A percentile compares a stretch with the other conserved stretches of the same genome.
These are phyloP conservation scores for Hirudinaria manillensis DNA, from an alignment of 2,888 invertebrate species.

Conservation along the genomic window DNA sequence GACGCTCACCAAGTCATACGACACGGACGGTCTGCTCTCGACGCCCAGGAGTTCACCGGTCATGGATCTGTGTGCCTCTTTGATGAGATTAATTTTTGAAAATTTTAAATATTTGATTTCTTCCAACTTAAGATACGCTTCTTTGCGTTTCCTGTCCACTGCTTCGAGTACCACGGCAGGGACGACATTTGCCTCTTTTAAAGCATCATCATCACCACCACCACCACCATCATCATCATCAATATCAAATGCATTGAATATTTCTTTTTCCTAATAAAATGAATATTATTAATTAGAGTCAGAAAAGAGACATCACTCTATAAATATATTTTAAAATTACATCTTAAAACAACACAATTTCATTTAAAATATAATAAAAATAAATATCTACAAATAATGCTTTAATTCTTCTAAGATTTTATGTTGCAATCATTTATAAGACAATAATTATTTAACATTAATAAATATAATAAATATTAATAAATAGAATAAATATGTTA, in stretches of 20 bases:
- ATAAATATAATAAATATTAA: not conserved
- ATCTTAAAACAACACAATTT: no score
- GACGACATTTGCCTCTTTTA: not conserved
- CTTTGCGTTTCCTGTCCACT: not conserved
- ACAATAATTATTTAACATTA: no score
- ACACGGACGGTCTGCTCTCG: not conserved
- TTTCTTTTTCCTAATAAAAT: not conserved
- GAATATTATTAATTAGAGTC: not conserved
- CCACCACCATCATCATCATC: constrained; percentile 1
- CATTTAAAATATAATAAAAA: no score
- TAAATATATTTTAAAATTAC: no score
- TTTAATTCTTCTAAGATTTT: no score
- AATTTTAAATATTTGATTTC: not conserved
- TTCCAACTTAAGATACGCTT: not conserved
- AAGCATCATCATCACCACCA: not conserved
- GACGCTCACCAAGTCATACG: not conserved
- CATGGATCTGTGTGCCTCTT: not conserved
- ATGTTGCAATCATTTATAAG: no score
- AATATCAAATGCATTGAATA: not conserved
- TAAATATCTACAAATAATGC: no score
- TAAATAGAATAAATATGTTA: not conserved
- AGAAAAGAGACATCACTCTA: no score
- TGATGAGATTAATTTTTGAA: not conserved
- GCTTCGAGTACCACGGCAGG: not conserved
- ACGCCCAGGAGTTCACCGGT: not conserved